These are phyloP conservation scores for Setophaga coronata DNA, from an alignment of 2,113 vertebrate species.

Conservation along the genomic window DNA sequence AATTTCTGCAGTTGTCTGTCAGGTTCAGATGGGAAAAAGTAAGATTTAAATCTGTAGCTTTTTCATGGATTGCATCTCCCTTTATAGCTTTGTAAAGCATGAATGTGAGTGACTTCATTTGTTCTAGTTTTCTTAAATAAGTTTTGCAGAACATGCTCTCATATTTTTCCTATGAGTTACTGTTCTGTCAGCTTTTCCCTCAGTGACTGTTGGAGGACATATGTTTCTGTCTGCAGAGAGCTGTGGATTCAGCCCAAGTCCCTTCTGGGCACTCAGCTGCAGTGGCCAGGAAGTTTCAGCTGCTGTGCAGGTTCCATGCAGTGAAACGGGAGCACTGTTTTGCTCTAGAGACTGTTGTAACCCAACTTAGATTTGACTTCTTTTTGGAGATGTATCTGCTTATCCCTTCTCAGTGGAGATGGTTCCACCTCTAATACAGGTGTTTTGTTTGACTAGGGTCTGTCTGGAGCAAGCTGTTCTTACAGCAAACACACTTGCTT, in stretches of 20 bases:
- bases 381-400: neutral
- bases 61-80: neutral
- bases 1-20: neutral
- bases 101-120: neutral
- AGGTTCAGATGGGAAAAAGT: neutral
- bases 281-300: neutral
- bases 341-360: neutral
- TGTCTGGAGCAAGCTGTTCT: neutral
- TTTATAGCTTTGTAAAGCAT: neutral
- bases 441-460: neutral
- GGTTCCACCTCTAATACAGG: neutral
- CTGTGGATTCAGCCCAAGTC: neutral
- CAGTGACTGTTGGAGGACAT: neutral
- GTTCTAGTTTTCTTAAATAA: neutral
- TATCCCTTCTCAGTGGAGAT: neutral
- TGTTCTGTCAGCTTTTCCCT: neutral
- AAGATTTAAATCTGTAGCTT: neutral
- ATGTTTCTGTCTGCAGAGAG: neutral
- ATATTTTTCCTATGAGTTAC: neutral
- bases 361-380: neutral
- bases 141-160: neutral
- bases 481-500: neutral
- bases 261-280: neutral
- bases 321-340: fast-evolving
- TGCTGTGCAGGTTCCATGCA: neutral